Base-by-base conservation (phyloP, 2,797 vertebrate species). In the Todus mexicanus region DNA sequence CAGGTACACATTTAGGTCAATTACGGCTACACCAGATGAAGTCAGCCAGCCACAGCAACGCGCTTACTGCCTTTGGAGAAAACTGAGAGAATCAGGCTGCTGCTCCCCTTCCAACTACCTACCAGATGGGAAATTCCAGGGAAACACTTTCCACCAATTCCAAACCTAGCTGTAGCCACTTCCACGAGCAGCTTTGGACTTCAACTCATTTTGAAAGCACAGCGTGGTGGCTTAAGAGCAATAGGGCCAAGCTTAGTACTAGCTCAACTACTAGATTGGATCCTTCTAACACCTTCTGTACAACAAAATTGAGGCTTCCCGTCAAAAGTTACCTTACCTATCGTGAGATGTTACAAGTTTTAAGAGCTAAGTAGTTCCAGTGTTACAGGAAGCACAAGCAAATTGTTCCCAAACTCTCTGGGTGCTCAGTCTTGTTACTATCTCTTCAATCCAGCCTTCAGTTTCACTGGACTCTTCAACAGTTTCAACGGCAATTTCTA, bases 151-250 rank as follows among this genome's bases (percentile, higher is more conserved):
- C 65, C 54, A 76, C 35, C 51, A 12, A 23, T 15, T 76, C 57
- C 65, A 68, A 20, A 71, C 8, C 26, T 6, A 31, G 14, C 7
- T 5, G 38, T 50, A 86, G 38, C n/a, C 66, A 77, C 65, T 31
- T 77, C 26, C 59, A 40, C 1, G 5, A 85, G 71, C 14, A 84
- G 16, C 37, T 70, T 19, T 5, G 11, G 45, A 70, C 8, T 79
- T 25, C 4, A 81, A 23, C 14, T 78, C 38, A 25, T 19, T 60
- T 15, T 65, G 40, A 60, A 84, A 51, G 48, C 53, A 72, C 15
- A 1, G 0, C 22, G 57, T 6, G 20, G 25, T 4, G 40, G 9
- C 5, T 0, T 6, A 23, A 22, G 13, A 72, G n/a, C 12, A 31
- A 57, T 1, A 11, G 4, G 5, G 38, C 25, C 86, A 45, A 81